Base-by-base conservation (phyloP, 2,797 vertebrate genomes). In the Salarias fasciatus region DNA sequence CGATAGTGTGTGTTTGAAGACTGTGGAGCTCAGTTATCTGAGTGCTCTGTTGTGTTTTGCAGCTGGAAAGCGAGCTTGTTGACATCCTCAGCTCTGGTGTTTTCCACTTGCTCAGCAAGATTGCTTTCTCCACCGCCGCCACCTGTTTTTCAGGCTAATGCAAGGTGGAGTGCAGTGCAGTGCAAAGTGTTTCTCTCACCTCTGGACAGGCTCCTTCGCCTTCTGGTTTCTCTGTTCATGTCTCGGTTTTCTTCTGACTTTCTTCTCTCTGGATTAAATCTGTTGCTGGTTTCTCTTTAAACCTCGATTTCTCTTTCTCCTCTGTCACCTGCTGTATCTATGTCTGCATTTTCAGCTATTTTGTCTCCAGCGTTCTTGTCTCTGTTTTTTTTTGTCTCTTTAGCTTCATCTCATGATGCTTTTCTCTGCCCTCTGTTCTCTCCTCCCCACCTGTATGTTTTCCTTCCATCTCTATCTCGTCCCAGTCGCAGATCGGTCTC, bases 101-200 rank as follows among this genome's bases (percentile, higher is more conserved):
- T 79, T 84, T 67, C 68, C 55, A 51, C 71, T 68, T 36, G 49
- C 61, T 77, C 67, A 72, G 61, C 69, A 63, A 30, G 36, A 13
- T 35, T 2, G 14, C 43, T 37, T 30, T 61, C 53, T 69, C 41
- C 41, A 64, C 41, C 57, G 41, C 69, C 67, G 72, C 57, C 57
- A 52, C 62, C 63, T 71, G 57, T 63, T 55, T 56, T 37, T 44
- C 30, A 30, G 40, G 33, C 40, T 33, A 40, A 29, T 58, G 55
- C 55, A 30, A 53, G 54, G 53, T 63, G 38, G 18, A 24, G 18
- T 30, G 29, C 3, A 24, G 36, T 55, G 47, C 13, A n/a, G 18
- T 3, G 18, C 50, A 15, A 15, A 8, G 24, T 24, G 15, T 12
- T n/a, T 54, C 24, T 38, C 13, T 58, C 35, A 33, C 11, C 18